Percentiles rank a stretch among this genome's conserved stretches.
phyloP scores from a whole-genome alignment of 2,888 invertebrate genomes.

The Pheosia gnoma region DNA sequence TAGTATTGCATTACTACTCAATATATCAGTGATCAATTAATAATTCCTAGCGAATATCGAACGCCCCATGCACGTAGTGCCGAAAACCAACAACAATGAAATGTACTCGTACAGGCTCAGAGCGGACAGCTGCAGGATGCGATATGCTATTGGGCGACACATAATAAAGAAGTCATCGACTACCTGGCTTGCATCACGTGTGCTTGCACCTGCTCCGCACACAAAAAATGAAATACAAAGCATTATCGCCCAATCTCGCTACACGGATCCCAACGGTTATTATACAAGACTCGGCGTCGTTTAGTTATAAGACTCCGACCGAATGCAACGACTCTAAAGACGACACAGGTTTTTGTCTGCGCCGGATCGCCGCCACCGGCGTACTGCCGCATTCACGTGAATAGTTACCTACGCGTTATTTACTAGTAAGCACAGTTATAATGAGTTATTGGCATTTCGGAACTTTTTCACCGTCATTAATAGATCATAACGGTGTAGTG shows the following conservation, averaged over 20 bases:
- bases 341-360: conserved; percentile 19
- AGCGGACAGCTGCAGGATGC: neutral
- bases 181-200: conserved; percentile 11
- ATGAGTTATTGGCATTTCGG: conserved; percentile 57
- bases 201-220: conserved; percentile 11
- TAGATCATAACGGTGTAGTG: conserved; percentile 40
- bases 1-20: too few relatives aligned
- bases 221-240: conserved; percentile 12
- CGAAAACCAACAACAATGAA: too few relatives aligned
- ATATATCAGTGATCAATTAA: too few relatives aligned
- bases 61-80: too few relatives aligned
- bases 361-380: conserved; percentile 15
- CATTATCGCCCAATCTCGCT: conserved; percentile 1
- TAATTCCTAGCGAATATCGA: too few relatives aligned
- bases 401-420: conserved; percentile 34
- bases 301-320: too few relatives aligned
- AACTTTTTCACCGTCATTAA: conserved; percentile 43
- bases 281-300: neutral
- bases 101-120: too few relatives aligned
- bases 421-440: conserved; percentile 47
- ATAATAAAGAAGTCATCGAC: neutral
- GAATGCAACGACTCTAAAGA: conserved; percentile 22
- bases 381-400: conserved; percentile 18
- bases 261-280: neutral
- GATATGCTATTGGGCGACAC: neutral